A percentile compares a stretch with the other conserved stretches of the same genome.
Evolutionary conservation across 2,113 vertebrate genomes (phyloP).

Genomic region (Xiphophorus hellerii): DNA sequence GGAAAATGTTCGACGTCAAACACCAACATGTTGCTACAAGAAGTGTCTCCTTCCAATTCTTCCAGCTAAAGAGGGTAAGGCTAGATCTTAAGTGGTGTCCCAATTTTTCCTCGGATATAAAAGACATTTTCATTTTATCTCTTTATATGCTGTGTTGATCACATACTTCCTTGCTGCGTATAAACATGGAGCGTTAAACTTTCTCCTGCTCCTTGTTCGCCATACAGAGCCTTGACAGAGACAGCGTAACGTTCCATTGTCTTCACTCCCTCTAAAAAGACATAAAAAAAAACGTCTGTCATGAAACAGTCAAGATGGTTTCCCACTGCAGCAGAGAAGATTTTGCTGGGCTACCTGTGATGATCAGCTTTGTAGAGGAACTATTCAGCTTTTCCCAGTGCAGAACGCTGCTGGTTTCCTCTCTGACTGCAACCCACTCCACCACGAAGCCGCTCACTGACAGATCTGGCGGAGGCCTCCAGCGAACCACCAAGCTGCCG

Average conservation of each 20-base stretch:
- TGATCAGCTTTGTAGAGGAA: slow-evolving; percentile 26
- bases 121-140: neutral
- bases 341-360: slow-evolving; percentile 45
- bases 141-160: neutral
- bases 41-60: neutral
- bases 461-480: slow-evolving; percentile 39
- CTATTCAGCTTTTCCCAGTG: slow-evolving; percentile 60
- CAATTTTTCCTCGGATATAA: neutral
- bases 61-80: neutral
- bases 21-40: neutral
- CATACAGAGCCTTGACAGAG: slow-evolving; percentile 62
- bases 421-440: slow-evolving; percentile 68
- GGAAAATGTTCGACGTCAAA: neutral
- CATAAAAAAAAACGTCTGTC: neutral
- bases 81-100: neutral
- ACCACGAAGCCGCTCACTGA: slow-evolving; percentile 62
- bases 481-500: slow-evolving; percentile 55
- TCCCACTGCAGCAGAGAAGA: no score
- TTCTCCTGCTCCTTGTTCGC: slow-evolving; percentile 10
- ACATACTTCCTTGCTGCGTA: slow-evolving; percentile 74
- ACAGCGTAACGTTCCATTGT: slow-evolving; percentile 68
- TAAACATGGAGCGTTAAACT: slow-evolving; percentile 42
- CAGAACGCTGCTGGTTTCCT: slow-evolving; percentile 7
- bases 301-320: neutral
- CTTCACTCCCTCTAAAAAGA: slow-evolving; percentile 62